Evolutionary conservation across 2,888 invertebrate species (phyloP), one percentile per base, ranked within the genome.

Genomic region (Drosophila buzzatii): DNA sequence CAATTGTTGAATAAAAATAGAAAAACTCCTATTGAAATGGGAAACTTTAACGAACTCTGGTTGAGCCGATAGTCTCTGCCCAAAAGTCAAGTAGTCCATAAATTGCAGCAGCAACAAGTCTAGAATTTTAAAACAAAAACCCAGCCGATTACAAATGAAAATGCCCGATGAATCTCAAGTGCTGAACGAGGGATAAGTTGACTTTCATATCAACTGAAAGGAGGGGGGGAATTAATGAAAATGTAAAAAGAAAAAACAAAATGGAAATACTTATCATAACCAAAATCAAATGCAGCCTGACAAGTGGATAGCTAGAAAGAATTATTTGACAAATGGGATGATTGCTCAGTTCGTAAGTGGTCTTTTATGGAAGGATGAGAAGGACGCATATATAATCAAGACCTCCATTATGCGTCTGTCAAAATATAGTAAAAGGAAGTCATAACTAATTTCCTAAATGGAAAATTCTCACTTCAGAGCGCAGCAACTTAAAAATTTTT

Each of bases 341-440:
- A 73, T 70, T 57, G 33, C 49, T 52, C 65, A 73, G 73, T 52
- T 42, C 59, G 85, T 80, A 80, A 90, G 89, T 87, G 70, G 60
- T 16, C 14, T 16, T 37, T 18, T 37, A 16, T 6, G 31, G n/a
- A 23, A 45, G 33, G 18, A 41, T 27, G 31, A 55, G 37, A 37
- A n/a, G 23, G 52, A 69, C 47, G 45, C 16, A 51, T 37, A n/a
- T 20, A 35, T 20, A 51, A 35, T 23, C 37, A 27, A 35, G 53
- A n/a, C 23, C 31, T 33, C 14, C 18, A 41, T 42, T 14, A 42
- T 33, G 33, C 10, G 10, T 7, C 44, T 57, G 57, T 90, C 90
- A 88, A 73, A 85, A 88, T 74, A 85, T 74, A 85, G 52, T 80
- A 64, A 58, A 61, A 70, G 85, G 90, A 90, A 85, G 89, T 85